These are phyloP conservation scores for Liasis olivaceus DNA, from an alignment of 2,797 vertebrate species.

Conservation along the genomic window DNA sequence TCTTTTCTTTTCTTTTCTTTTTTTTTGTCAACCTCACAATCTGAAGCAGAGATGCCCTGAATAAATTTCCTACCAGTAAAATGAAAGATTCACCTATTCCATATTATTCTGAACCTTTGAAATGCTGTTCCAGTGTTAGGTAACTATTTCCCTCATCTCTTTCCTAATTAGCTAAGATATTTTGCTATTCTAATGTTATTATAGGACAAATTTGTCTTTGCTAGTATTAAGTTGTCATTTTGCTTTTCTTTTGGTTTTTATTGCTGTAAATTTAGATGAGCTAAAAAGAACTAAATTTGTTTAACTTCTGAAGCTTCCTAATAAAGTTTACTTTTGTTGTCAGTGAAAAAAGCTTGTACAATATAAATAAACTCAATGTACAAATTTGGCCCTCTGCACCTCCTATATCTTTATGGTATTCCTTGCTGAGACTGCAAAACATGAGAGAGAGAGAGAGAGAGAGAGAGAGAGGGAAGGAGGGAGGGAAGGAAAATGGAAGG, in stretches of 20 bases:
- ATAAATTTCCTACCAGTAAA: background rate
- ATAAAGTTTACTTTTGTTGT: background rate
- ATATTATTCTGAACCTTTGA: background rate
- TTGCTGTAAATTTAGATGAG: background rate
- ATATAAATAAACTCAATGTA: background rate
- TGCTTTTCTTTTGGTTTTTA: background rate
- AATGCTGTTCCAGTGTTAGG: background rate
- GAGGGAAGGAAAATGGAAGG: background rate
- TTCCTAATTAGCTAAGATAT: background rate
- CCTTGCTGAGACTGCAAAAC: slow-evolving; percentile 16
- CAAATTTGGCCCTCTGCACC: slow-evolving; percentile 21
- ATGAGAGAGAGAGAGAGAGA: background rate
- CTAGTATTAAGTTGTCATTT: background rate
- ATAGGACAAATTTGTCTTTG: background rate
- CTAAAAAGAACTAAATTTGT: background rate
- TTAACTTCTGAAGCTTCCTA: background rate
- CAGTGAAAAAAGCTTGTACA: background rate
- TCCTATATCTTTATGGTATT: slow-evolving; percentile 50
- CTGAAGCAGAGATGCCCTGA: background rate
- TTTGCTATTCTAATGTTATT: background rate
- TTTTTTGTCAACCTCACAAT: background rate
- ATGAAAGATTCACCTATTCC: background rate
- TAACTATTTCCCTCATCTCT: background rate
- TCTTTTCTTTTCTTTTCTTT: background rate
- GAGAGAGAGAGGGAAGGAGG: background rate